Percentiles rank a stretch among this genome's conserved stretches.
Evolutionary conservation across 2,113 vertebrate species (phyloP).

Genomic region (Abramis brama): DNA sequence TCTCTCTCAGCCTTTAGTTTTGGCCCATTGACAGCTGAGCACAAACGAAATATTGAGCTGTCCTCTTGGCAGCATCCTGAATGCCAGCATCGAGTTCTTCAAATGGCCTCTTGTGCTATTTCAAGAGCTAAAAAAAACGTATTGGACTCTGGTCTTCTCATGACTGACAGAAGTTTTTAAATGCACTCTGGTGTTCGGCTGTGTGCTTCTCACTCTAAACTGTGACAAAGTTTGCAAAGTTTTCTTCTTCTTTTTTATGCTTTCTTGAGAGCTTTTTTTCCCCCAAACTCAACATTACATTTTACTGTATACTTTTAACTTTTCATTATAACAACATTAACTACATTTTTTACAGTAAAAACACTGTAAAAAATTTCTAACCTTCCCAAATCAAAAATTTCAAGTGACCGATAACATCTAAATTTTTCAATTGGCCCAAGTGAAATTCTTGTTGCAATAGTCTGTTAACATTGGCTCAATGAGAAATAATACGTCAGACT

Average conservation of each 20-base stretch:
- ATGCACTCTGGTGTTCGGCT: neutral
- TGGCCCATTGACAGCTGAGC: constrained; percentile 76
- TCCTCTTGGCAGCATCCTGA: constrained; percentile 69
- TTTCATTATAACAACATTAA: no score
- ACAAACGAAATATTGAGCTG: constrained; percentile 78
- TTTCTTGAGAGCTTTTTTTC: neutral
- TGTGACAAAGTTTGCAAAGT: neutral
- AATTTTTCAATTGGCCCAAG: no score
- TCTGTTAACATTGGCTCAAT: no score
- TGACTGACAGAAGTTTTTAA: constrained; percentile 42
- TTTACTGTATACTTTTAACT: no score
- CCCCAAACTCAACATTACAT: no score
- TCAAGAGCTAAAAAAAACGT: constrained; percentile 18
- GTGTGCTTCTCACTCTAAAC: constrained; percentile 1
- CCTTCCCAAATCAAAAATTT: no score
- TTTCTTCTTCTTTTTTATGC: neutral
- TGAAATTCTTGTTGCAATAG: no score
- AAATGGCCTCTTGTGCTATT: constrained; percentile 52
- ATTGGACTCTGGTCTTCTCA: constrained; percentile 53
- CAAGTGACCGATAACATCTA: no score
- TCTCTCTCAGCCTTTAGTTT: constrained; percentile 72
- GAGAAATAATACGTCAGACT: no score
- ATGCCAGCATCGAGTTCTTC: constrained; percentile 61
- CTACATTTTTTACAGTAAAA: no score
- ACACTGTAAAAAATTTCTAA: no score